These are phyloP conservation scores for Pavo muticus DNA, from an alignment of 2,113 vertebrate genomes.

Conservation along the genomic window DNA sequence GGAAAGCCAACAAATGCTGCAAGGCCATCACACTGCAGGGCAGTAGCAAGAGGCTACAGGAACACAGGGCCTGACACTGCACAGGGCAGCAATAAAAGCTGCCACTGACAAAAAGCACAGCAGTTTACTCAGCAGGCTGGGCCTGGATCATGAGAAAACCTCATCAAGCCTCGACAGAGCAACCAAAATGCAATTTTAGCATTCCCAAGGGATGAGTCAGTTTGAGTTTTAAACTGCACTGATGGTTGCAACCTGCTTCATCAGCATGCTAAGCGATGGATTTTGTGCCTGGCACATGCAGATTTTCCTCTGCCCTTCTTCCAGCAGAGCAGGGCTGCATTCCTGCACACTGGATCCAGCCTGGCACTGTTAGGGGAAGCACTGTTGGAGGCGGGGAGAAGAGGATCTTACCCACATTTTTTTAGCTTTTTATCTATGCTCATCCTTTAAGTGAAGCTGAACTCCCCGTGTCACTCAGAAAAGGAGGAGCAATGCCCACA, in stretches of 20 bases:
- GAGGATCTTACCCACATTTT: neutral
- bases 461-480: fast-evolving
- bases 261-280: fast-evolving
- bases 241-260: neutral
- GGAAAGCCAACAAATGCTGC: neutral
- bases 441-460: neutral
- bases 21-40: too few species aligned
- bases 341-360: neutral
- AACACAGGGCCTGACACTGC: fast-evolving
- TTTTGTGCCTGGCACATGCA: neutral
- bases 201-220: neutral
- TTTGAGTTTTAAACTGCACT: neutral
- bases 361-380: neutral
- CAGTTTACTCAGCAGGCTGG: neutral
- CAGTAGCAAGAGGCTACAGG: neutral
- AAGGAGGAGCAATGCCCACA: fast-evolving
- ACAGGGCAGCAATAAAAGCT: fast-evolving
- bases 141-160: neutral
- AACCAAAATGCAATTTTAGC: neutral
- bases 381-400: neutral
- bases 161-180: fast-evolving
- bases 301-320: neutral
- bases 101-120: fast-evolving
- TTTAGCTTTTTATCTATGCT: fast-evolving
- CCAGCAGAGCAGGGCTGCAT: fast-evolving